A percentile compares a stretch with the other conserved stretches of the same genome.
Evolutionary conservation across 2,888 invertebrate species (phyloP).

Genomic region (Cataglyphis rosenhaueri): DNA sequence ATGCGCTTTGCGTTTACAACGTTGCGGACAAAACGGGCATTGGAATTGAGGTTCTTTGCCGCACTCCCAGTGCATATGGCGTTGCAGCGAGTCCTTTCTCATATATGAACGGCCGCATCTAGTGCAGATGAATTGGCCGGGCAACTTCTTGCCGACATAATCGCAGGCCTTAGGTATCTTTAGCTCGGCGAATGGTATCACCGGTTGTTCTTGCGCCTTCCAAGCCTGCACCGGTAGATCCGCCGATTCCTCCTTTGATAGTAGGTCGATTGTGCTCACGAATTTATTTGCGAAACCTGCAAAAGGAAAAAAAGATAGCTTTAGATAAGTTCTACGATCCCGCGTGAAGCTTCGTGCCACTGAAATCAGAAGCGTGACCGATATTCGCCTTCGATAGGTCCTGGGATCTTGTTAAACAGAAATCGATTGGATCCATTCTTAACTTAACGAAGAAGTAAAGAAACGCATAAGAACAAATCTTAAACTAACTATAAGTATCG

Average conservation of each 20-base stretch:
- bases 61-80: constrained; percentile 87
- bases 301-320: constrained; percentile 76
- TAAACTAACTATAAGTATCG: not conserved
- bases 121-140: constrained; percentile 86
- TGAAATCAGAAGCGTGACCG: constrained; percentile 36
- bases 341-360: constrained; percentile 43
- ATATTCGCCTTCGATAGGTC: not conserved
- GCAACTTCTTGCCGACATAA: constrained; percentile 72
- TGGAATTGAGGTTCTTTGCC: constrained; percentile 86
- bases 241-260: constrained; percentile 66
- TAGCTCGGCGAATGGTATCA: constrained; percentile 73
- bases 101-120: constrained; percentile 88
- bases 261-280: constrained; percentile 3
- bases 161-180: constrained; percentile 80
- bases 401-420: not conserved
- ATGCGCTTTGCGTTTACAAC: constrained; percentile 85
- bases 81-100: constrained; percentile 88
- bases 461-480: not conserved
- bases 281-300: constrained; percentile 70
- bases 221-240: constrained; percentile 78
- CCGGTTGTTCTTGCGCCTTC: constrained; percentile 69
- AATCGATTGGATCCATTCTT: not conserved
- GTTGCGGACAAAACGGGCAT: constrained; percentile 85
- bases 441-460: not conserved
- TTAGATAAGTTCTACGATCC: constrained; percentile 73